Conservation (phyloP, 1,140 invertebrate species). For the Manduca sexta region DNA sequence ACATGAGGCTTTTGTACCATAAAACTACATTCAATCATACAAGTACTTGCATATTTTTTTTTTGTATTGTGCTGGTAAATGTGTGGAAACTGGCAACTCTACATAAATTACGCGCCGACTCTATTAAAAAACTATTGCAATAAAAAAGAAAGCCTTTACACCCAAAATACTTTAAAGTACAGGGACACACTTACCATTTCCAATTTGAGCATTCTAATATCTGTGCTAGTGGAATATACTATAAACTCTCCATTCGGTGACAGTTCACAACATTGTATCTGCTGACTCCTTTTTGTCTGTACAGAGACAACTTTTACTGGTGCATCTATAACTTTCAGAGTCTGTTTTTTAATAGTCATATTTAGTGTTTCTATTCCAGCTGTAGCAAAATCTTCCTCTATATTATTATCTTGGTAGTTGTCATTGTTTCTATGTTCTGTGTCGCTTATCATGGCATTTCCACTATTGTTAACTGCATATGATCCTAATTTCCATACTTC, state of each 20-base stretch:
- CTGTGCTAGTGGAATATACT: constrained; percentile 81
- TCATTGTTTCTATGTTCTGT: constrained; percentile 17
- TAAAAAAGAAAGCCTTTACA: too few species aligned
- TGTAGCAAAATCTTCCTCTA: constrained; percentile 41
- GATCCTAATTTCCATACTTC: constrained; percentile 79
- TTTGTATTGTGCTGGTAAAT: too few species aligned
- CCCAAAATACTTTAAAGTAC: too few species aligned
- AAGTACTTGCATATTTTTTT: too few species aligned
- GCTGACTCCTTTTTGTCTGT: constrained; percentile 75
- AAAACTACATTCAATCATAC: too few species aligned
- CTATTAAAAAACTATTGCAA: too few species aligned
- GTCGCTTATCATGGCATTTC: constrained; percentile 34
- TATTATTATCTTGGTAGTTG: constrained; percentile 23
- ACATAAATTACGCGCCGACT: too few species aligned
- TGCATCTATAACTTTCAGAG: constrained; percentile 68
- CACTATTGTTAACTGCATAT: constrained; percentile 38
- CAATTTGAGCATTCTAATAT: constrained; percentile 80
- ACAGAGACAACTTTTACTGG: constrained; percentile 80
- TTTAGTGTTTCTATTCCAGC: constrained; percentile 22
- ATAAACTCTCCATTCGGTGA: constrained; percentile 80
- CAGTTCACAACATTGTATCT: constrained; percentile 79
- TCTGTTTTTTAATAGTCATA: constrained; percentile 23
- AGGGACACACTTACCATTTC: constrained; percentile 61
- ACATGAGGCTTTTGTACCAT: too few species aligned
- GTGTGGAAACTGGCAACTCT: too few species aligned